A percentile compares a stretch with the other conserved stretches of the same genome.
These are phyloP conservation scores for Venturia canescens DNA, from an alignment of 1,140 invertebrate genomes.

Conservation along the genomic window DNA sequence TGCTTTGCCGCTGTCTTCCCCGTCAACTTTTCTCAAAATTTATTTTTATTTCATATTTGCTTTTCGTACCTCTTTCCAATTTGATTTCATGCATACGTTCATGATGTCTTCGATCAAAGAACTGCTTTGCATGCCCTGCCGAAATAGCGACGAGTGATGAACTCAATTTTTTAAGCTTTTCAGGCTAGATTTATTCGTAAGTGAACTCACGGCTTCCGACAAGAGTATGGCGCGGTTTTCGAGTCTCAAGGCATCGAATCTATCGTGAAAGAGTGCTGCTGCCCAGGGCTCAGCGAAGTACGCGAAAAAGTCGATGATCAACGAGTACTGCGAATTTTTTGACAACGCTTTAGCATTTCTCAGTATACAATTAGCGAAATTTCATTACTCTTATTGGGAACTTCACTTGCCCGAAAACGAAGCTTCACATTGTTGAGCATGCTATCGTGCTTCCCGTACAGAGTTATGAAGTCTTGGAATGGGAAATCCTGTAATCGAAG, in stretches of 20 bases:
- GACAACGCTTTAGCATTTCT: too few relatives aligned
- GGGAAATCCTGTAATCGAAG: conserved; percentile 74
- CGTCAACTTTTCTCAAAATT: too few relatives aligned
- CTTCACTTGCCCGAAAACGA: conserved; percentile 75
- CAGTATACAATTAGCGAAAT: not conserved
- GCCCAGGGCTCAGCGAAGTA: conserved; percentile 82
- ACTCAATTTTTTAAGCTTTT: not conserved
- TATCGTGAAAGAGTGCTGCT: conserved; percentile 79
- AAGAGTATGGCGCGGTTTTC: conserved; percentile 58
- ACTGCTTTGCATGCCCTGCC: conserved; percentile 39
- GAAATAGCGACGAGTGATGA: not conserved
- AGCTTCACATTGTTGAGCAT: conserved; percentile 79
- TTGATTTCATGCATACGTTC: conserved; percentile 37
- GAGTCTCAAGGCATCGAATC: conserved; percentile 75
- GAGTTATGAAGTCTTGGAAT: conserved; percentile 73
- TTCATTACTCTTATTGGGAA: not conserved
- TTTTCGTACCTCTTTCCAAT: conserved; percentile 54
- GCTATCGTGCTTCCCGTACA: conserved; percentile 82
- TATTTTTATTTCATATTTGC: not conserved
- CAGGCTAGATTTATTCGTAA: not conserved
- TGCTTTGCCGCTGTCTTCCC: too few relatives aligned
- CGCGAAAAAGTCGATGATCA: conserved; percentile 79
- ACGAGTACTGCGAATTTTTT: conserved; percentile 50
- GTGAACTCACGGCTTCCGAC: conserved; percentile 52
- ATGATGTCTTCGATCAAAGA: conserved; percentile 52